These are phyloP conservation scores for Antheraea pernyi DNA, from an alignment of 1,140 invertebrate species.

Conservation along the genomic window DNA sequence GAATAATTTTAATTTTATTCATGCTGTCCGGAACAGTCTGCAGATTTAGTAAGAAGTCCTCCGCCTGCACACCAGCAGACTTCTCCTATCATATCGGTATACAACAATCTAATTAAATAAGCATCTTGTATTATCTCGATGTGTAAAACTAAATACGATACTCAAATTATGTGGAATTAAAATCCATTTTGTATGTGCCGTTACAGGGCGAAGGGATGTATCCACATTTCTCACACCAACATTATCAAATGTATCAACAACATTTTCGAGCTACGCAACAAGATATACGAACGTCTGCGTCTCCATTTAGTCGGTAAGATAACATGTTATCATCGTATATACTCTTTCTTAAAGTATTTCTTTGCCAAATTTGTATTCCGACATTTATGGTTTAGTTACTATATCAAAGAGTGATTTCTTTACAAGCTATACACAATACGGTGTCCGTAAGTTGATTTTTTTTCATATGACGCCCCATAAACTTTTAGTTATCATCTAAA, in stretches of 20 bases:
- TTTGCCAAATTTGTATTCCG: too few species aligned
- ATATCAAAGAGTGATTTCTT: too few species aligned
- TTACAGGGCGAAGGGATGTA: slow-evolving; percentile 85
- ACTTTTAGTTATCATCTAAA: too few species aligned
- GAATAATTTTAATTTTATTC: slow-evolving; percentile 52
- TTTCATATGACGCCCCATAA: too few species aligned
- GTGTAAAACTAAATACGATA: too few species aligned
- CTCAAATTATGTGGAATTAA: too few species aligned
- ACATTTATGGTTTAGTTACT: too few species aligned
- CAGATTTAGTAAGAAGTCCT: slow-evolving; percentile 82
- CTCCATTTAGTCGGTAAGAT: slow-evolving; percentile 68
- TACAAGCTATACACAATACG: too few species aligned
- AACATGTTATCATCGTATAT: background rate
- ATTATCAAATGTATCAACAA: slow-evolving; percentile 86
- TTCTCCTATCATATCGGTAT: slow-evolving; percentile 88
- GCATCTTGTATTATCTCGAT: background rate
- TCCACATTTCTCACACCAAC: slow-evolving; percentile 83
- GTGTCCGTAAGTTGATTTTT: too few species aligned
- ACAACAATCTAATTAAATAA: slow-evolving; percentile 56
- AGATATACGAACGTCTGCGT: slow-evolving; percentile 79
- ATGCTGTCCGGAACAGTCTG: slow-evolving; percentile 67
- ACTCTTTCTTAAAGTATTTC: too few species aligned
- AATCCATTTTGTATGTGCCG: background rate
- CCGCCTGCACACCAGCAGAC: slow-evolving; percentile 90
- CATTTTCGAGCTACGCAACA: slow-evolving; percentile 82